Evolutionary conservation across 2,888 invertebrate genomes (phyloP).

Genomic region (Drosophila pegasa): DNA sequence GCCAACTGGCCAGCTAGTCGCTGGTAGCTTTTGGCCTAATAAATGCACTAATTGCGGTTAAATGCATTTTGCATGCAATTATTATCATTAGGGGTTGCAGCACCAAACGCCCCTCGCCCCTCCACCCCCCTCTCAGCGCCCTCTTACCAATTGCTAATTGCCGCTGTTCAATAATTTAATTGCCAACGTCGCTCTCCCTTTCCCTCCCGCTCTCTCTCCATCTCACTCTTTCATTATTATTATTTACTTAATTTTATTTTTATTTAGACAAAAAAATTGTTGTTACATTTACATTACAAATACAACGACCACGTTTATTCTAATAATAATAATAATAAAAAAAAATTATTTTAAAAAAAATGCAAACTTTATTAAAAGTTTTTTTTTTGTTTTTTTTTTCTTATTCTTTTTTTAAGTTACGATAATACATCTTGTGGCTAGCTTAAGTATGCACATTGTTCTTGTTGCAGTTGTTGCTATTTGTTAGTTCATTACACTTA

Average conservation of each 20-base stretch:
- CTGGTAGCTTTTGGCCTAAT: conserved; percentile 82
- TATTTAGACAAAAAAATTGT: conserved; percentile 70
- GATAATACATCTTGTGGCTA: conserved; percentile 64
- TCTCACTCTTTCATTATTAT: not conserved
- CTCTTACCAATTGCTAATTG: conserved; percentile 10
- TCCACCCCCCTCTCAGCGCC: conserved; percentile 7
- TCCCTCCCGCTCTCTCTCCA: conserved; percentile 4
- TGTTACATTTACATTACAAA: conserved; percentile 57
- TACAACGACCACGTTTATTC: conserved; percentile 62
- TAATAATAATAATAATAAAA: conserved; percentile 32
- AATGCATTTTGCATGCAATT: conserved; percentile 82
- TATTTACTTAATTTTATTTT: conserved; percentile 44
- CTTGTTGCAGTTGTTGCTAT: conserved; percentile 11
- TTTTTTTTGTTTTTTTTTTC: conserved; percentile 6
- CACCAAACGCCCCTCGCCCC: conserved; percentile 20
- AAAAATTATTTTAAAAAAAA: conserved; percentile 29
- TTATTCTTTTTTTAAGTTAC: conserved; percentile 5
- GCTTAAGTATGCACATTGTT: conserved; percentile 44
- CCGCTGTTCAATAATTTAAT: conserved; percentile 62
- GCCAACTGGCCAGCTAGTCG: conserved; percentile 44
- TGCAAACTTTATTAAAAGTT: conserved; percentile 36
- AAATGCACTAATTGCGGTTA: conserved; percentile 84
- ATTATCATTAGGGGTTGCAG: conserved; percentile 76
- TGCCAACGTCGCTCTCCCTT: conserved; percentile 33
- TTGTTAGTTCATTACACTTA: conserved; percentile 24